phyloP scores from a whole-genome alignment of 1,140 invertebrate species.

The Papilio dardanus region DNA sequence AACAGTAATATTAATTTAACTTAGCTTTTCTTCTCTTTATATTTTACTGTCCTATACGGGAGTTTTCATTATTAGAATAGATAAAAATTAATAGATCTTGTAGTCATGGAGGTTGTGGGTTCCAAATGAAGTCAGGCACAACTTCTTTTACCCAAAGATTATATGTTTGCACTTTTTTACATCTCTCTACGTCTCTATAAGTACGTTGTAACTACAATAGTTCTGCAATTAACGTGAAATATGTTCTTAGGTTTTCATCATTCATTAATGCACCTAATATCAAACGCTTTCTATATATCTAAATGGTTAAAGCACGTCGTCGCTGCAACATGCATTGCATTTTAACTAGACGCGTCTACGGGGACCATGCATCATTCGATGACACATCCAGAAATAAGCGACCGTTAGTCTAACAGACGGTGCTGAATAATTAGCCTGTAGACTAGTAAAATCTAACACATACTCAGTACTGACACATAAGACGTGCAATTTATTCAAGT shows the following conservation, averaged over 20 bases:
- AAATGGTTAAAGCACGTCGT: slow-evolving; percentile 32
- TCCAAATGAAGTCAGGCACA: neutral
- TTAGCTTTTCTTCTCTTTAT: too few relatives aligned
- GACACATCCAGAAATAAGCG: slow-evolving; percentile 50
- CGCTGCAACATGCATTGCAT: slow-evolving; percentile 41
- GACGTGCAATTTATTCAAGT: slow-evolving; percentile 1
- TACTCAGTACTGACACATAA: slow-evolving; percentile 3
- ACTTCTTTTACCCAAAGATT: too few relatives aligned
- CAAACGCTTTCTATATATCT: slow-evolving; percentile 30
- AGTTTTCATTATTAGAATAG: too few relatives aligned
- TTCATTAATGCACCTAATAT: slow-evolving; percentile 2
- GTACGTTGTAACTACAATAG: neutral
- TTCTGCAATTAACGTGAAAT: neutral
- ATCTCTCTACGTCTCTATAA: too few relatives aligned
- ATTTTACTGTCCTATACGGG: too few relatives aligned
- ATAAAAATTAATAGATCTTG: too few relatives aligned
- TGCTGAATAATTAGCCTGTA: slow-evolving; percentile 47
- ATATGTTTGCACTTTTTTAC: too few relatives aligned
- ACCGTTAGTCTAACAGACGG: slow-evolving; percentile 33
- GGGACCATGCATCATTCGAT: slow-evolving; percentile 49
- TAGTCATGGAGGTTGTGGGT: too few relatives aligned
- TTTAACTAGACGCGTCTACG: slow-evolving; percentile 46
- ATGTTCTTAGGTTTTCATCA: neutral
- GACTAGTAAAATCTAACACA: slow-evolving; percentile 29
- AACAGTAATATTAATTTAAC: neutral